A percentile compares a stretch with the other conserved stretches of the same genome.
Conservation (phyloP, 1,140 invertebrate genomes). For the Lepidurus arcticus region DNA sequence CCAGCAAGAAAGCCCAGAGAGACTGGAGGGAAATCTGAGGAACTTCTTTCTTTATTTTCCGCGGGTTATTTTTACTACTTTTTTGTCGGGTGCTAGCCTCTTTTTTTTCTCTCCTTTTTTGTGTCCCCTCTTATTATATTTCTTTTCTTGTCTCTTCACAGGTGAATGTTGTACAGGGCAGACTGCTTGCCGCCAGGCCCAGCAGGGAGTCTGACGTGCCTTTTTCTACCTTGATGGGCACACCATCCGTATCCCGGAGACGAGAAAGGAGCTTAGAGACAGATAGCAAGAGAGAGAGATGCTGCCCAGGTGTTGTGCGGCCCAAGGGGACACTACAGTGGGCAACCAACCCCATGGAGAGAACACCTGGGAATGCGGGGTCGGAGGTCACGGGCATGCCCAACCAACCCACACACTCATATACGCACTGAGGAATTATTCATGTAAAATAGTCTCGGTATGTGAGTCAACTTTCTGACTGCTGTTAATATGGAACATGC, state of each 20-base stretch:
- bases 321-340: constrained; percentile 17
- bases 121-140: constrained; percentile 19
- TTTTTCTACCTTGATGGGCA: constrained; percentile 17
- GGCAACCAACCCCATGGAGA: constrained; percentile 17
- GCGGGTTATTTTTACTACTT: constrained; percentile 3
- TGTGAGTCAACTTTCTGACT: not conserved
- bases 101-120: not conserved
- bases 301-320: constrained; percentile 20
- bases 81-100: not conserved
- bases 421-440: not conserved
- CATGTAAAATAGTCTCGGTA: not conserved
- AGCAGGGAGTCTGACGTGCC: constrained; percentile 16
- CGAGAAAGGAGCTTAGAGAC: constrained; percentile 6
- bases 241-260: constrained; percentile 20
- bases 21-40: not conserved
- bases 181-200: constrained; percentile 19
- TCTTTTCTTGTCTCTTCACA: constrained; percentile 22
- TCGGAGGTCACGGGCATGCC: constrained; percentile 20
- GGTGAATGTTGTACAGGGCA: constrained; percentile 13
- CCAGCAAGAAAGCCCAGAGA: not conserved
- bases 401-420: constrained; percentile 14
- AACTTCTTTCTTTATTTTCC: constrained; percentile 16
- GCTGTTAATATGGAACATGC: no score
- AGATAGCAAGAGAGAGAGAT: constrained; percentile 4
- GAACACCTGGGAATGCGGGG: constrained; percentile 13